phyloP scores from a whole-genome alignment of 2,888 invertebrate species.

The Acleris emargana region DNA sequence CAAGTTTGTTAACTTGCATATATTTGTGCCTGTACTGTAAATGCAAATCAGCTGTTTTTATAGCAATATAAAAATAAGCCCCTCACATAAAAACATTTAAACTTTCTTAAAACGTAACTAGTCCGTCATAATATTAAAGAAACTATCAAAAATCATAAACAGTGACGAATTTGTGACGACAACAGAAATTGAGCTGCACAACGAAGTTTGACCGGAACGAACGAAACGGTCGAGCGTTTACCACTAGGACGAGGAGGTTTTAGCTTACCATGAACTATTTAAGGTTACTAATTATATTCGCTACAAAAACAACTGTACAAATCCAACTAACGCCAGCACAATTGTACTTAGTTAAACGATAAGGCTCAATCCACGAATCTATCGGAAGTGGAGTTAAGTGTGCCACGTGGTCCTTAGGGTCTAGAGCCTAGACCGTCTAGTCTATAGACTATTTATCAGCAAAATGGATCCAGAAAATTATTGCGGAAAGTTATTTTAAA shows the following conservation, averaged over 20 bases:
- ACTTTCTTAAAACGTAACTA: background rate
- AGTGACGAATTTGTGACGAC: background rate
- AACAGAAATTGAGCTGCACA: background rate
- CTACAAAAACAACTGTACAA: constrained; percentile 15
- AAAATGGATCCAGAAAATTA: no score
- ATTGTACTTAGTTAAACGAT: no score
- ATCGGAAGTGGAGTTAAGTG: no score
- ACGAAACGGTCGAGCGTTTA: background rate
- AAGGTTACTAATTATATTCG: constrained; percentile 1
- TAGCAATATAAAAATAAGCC: constrained; percentile 8
- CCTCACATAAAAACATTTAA: background rate
- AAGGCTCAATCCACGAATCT: no score
- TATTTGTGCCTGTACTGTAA: constrained; percentile 10
- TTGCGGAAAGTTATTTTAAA: no score
- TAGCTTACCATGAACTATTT: background rate
- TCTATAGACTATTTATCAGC: no score
- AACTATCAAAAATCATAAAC: background rate
- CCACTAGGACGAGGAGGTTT: background rate
- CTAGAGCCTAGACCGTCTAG: no score
- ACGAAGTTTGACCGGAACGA: no score
- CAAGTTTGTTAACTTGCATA: background rate
- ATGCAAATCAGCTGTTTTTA: constrained; percentile 17
- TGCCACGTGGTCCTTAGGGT: no score
- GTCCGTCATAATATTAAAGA: background rate
- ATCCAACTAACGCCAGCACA: background rate